phyloP scores from a whole-genome alignment of 1,140 invertebrate genomes.

The Mycetomoellerius zeteki region DNA sequence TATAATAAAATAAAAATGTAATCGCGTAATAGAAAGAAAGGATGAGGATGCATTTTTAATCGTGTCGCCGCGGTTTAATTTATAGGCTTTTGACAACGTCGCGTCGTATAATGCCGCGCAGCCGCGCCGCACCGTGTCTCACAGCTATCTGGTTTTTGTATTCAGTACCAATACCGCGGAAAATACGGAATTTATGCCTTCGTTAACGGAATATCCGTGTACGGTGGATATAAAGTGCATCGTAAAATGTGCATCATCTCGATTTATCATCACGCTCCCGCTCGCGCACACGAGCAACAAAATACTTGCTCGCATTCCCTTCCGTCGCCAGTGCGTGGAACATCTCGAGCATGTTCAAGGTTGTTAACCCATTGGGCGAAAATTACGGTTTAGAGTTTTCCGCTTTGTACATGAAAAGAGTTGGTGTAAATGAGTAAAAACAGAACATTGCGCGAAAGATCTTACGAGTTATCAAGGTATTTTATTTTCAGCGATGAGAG shows the following conservation, averaged over 20 bases:
- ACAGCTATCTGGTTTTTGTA: constrained; percentile 3
- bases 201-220: constrained; percentile 64
- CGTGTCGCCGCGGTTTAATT: constrained; percentile 7
- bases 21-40: neutral
- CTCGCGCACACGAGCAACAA: constrained; percentile 62
- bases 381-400: constrained; percentile 47
- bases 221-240: constrained; percentile 54
- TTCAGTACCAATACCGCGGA: neutral
- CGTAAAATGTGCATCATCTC: constrained; percentile 64
- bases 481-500: neutral
- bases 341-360: constrained; percentile 59
- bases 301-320: constrained; percentile 69
- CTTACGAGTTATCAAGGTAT: neutral
- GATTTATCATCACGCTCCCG: constrained; percentile 63
- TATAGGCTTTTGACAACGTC: neutral
- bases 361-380: constrained; percentile 67
- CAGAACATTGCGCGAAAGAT: no score
- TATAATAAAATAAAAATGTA: constrained; percentile 7
- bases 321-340: constrained; percentile 64
- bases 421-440: neutral
- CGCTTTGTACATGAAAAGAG: neutral
- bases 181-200: constrained; percentile 62
- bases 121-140: neutral
- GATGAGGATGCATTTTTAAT: neutral
- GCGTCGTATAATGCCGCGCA: neutral